These are phyloP conservation scores for Tiliacea citrago DNA, from an alignment of 2,888 invertebrate species.

Conservation along the genomic window DNA sequence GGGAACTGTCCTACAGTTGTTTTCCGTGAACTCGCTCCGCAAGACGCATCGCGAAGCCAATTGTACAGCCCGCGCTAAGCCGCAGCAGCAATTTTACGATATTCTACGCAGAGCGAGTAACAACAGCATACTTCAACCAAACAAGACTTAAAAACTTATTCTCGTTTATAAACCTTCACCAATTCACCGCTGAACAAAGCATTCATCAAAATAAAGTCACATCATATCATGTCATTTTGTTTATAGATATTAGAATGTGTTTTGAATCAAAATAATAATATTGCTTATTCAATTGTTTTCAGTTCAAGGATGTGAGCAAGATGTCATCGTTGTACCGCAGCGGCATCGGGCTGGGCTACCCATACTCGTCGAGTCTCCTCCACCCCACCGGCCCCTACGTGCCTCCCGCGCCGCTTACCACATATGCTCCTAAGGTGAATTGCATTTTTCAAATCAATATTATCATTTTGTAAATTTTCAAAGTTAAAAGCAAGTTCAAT, in stretches of 20 bases:
- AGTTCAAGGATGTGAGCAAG: constrained; percentile 97
- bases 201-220: neutral
- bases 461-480: constrained; percentile 20
- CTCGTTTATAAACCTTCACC: neutral
- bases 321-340: constrained; percentile 95
- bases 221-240: neutral
- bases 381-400: constrained; percentile 97
- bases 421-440: constrained; percentile 97
- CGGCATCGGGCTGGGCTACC: constrained; percentile 94
- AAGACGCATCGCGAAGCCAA: neutral
- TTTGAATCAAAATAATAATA: neutral
- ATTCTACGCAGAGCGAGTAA: constrained; percentile 14
- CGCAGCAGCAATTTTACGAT: constrained; percentile 94
- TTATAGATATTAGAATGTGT: neutral
- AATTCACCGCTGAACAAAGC: neutral
- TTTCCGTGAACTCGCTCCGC: neutral
- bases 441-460: neutral
- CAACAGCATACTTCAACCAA: neutral
- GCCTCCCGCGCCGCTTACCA: constrained; percentile 96
- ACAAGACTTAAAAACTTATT: neutral
- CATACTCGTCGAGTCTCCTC: constrained; percentile 93
- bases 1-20: neutral
- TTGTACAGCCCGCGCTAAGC: constrained; percentile 60
- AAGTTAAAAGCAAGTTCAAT: constrained; percentile 25
- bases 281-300: constrained; percentile 64